phyloP scores from a whole-genome alignment of 2,797 vertebrate species.

The Enteromius mattozi region DNA sequence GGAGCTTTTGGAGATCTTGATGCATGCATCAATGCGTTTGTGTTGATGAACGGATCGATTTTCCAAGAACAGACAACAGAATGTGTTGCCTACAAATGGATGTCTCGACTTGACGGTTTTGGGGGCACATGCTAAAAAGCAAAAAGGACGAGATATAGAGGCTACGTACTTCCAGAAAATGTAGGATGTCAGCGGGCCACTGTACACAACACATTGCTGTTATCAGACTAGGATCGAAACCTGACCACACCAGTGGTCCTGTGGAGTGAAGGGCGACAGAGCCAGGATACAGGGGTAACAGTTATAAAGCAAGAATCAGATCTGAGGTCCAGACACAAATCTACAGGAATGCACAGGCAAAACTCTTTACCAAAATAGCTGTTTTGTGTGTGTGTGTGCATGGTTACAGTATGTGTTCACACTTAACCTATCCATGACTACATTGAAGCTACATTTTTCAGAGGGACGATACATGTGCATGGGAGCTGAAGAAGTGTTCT shows the following conservation, averaged over 20 bases:
- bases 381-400: constrained; percentile 34
- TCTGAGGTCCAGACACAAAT: constrained; percentile 58
- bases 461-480: constrained; percentile 53
- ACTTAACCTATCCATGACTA: constrained; percentile 57
- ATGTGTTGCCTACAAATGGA: constrained; percentile 64
- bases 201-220: constrained; percentile 59
- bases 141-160: constrained; percentile 38
- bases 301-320: constrained; percentile 54
- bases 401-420: constrained; percentile 59
- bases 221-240: constrained; percentile 52
- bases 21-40: constrained; percentile 80
- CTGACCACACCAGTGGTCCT: constrained; percentile 56
- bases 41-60: constrained; percentile 65
- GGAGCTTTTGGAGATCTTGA: constrained; percentile 74
- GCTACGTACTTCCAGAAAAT: constrained; percentile 38
- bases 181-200: constrained; percentile 44
- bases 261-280: constrained; percentile 66
- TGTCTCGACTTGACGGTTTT: constrained; percentile 25
- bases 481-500: constrained; percentile 48
- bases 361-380: constrained; percentile 50
- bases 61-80: constrained; percentile 57
- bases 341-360: constrained; percentile 64
- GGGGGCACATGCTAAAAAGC: constrained; percentile 56
- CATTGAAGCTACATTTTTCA: constrained; percentile 56
- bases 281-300: constrained; percentile 57